Evolutionary conservation across 2,888 invertebrate species (phyloP).

Genomic region (Drosophila stalkeri): DNA sequence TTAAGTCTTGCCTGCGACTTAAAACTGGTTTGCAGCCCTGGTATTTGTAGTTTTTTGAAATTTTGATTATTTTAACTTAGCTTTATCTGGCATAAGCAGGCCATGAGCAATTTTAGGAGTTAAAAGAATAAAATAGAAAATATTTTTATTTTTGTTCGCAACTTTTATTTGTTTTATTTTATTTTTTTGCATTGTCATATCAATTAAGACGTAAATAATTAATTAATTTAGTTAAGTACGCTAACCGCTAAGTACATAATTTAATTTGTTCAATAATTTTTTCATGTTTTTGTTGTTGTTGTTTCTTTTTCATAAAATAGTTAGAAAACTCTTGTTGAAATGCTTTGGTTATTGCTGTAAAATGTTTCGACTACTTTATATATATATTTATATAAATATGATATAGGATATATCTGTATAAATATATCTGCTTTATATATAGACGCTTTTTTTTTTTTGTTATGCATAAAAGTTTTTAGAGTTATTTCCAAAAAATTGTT

Average conservation of each 20-base stretch:
- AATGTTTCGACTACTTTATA: slow-evolving; percentile 69
- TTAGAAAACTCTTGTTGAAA: slow-evolving; percentile 70
- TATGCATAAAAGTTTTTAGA: slow-evolving; percentile 38
- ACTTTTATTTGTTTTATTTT: slow-evolving; percentile 35
- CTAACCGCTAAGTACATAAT: slow-evolving; percentile 70
- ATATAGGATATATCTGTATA: slow-evolving; percentile 25
- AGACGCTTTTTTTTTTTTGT: slow-evolving; percentile 21
- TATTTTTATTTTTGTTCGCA: slow-evolving; percentile 39
- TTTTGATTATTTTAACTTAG: no score
- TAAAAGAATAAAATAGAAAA: not conserved
- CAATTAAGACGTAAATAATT: slow-evolving; percentile 38
- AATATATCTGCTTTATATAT: slow-evolving; percentile 29
- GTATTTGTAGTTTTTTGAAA: not conserved
- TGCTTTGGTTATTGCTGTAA: slow-evolving; percentile 86
- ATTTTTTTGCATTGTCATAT: slow-evolving; percentile 45
- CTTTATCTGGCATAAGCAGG: no score
- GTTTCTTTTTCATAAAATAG: slow-evolving; percentile 45
- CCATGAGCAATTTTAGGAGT: not conserved
- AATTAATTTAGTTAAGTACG: slow-evolving; percentile 64
- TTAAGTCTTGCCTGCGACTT: not conserved
- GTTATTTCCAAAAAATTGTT: slow-evolving; percentile 24
- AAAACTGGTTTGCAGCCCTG: not conserved
- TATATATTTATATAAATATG: slow-evolving; percentile 28
- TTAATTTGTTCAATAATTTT: slow-evolving; percentile 71
- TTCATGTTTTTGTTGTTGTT: slow-evolving; percentile 17